Percentiles rank a stretch among this genome's conserved stretches.
Conservation (phyloP, 2,888 invertebrate species). For the Archips crataeganus region DNA sequence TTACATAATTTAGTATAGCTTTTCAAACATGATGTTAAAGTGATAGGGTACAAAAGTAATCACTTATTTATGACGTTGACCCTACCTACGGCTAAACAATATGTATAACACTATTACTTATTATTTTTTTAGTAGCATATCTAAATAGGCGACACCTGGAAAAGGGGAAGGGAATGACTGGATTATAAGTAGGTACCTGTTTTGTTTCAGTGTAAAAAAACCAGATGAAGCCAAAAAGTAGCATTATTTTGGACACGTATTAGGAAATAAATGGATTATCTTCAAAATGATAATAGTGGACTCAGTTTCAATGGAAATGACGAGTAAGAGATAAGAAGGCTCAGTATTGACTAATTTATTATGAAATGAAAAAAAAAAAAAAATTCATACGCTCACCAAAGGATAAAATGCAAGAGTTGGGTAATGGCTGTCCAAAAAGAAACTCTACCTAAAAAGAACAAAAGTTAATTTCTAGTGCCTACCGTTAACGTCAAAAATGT, state of each 20-base stretch:
- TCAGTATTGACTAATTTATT: not conserved
- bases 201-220: not conserved
- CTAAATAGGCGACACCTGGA: too few species aligned
- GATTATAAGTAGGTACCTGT: not conserved
- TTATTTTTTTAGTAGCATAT: too few species aligned
- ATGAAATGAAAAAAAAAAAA: not conserved
- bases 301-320: not conserved
- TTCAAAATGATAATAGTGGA: not conserved
- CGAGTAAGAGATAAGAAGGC: not conserved
- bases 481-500: not conserved
- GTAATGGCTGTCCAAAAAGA: not conserved
- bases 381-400: not conserved
- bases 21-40: too few species aligned
- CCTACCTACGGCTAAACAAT: too few species aligned
- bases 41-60: too few species aligned
- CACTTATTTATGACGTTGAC: too few species aligned
- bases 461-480: not conserved
- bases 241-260: not conserved
- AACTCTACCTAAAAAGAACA: not conserved
- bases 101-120: too few species aligned
- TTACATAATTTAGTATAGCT: too few species aligned
- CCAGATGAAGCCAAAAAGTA: not conserved
- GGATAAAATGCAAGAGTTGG: not conserved
- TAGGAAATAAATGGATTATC: conserved; percentile 4
- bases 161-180: too few species aligned